A percentile compares a stretch with the other conserved stretches of the same genome.
phyloP scores from a whole-genome alignment of 2,797 vertebrate genomes.

The Neoniphon sammara region DNA sequence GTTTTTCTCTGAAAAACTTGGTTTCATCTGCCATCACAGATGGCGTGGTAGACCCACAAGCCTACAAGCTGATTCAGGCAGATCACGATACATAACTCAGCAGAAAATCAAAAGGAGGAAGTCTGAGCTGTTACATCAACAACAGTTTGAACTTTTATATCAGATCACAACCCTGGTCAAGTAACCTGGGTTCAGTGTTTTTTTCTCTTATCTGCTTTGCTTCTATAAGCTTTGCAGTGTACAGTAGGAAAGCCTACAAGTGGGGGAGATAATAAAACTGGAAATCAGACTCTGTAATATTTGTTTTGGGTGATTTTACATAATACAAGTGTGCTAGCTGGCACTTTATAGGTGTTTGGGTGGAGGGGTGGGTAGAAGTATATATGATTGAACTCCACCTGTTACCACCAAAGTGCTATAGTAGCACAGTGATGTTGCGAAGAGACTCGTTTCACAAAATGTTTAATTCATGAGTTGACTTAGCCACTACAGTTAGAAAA shows the following conservation, averaged over 20 bases:
- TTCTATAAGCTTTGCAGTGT: neutral
- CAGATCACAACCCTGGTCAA: conserved; percentile 24
- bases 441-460: neutral
- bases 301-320: neutral
- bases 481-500: conserved; percentile 18
- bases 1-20: conserved; percentile 63
- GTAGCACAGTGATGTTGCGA: neutral
- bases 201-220: neutral
- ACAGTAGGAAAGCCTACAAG: conserved; percentile 5
- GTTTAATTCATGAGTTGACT: conserved; percentile 16
- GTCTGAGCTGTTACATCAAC: conserved; percentile 7
- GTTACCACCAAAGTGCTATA: conserved; percentile 8
- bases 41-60: conserved; percentile 76
- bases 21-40: conserved; percentile 78
- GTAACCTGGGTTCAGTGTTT: conserved; percentile 8
- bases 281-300: conserved; percentile 5
- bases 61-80: conserved; percentile 74
- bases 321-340: too few relatives aligned
- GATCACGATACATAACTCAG: conserved; percentile 67
- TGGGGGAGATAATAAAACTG: neutral
- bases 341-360: too few relatives aligned
- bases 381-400: conserved; percentile 23
- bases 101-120: conserved; percentile 66
- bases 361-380: conserved; percentile 10
- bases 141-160: conserved; percentile 39